Base-by-base conservation (phyloP, 2,888 invertebrate species). In the Ecliptopera silaceata region DNA sequence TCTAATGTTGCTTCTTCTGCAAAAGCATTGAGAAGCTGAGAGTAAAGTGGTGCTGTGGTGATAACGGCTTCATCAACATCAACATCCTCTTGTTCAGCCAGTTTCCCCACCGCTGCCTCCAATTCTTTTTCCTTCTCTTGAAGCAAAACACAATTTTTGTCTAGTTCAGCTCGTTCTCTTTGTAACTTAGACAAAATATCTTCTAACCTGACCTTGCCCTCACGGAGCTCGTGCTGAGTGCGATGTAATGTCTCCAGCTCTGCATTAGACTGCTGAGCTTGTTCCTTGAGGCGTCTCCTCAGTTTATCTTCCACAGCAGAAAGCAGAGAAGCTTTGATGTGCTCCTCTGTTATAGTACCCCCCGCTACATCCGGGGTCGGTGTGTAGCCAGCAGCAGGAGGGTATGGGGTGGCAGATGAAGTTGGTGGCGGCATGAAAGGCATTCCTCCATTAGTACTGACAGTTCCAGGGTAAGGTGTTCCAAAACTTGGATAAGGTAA, bases 1-100 rank as follows among this genome's bases (percentile, higher is more conserved):
- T 99, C 99, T 49, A 97, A 94, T 12, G 99, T 98, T 62, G 99
- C 98, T 92, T 99, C 99, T 86, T 99, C 98, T 46, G 98, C 98
- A 91, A 97, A 99, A 39, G 98, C 96, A 86, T 96, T 97, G 60
- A 99, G 87, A 75, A 99, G 94, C 96, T 99, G 99, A 88, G 97
- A 97, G 79, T 98, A 98, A 43, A 99, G 90, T 0, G 99, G 99
- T 18, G 99, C 97, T 51, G 98, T 97, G 1, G 99, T 98, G 15
- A 97, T 97, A 31, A 99, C 98, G 54, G 98, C 98, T 80, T 99
- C 98, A 86, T 99, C 99, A 38, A 98, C 97, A 88, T 97, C 96
- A 69, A 97, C 94, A 26, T 95, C 93, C 70, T 97, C 96, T 68
- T 96, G 95, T 73, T 95, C 94, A 46, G 95, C 94, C 29, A 97